phyloP scores from a whole-genome alignment of 2,888 invertebrate genomes.

The Margaritifera margaritifera region DNA sequence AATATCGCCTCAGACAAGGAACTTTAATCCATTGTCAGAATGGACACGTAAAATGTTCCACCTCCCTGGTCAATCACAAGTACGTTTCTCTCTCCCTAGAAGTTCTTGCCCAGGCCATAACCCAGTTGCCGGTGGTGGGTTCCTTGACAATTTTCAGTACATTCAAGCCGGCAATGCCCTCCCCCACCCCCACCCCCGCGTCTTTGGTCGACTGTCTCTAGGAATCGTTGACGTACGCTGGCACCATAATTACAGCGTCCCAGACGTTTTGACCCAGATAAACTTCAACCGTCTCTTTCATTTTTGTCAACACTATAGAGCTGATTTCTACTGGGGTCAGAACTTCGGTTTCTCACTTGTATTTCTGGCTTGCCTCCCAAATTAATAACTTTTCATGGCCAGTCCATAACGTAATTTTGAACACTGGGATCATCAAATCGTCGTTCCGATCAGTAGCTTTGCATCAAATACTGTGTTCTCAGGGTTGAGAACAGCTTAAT shows the following conservation, averaged over 20 bases:
- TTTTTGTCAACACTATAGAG: conserved; percentile 91
- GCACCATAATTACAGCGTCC: conserved; percentile 70
- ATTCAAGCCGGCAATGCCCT: conserved; percentile 73
- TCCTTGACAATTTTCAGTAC: conserved; percentile 79
- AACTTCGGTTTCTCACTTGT: conserved; percentile 79
- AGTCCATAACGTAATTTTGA: conserved; percentile 63
- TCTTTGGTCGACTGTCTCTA: conserved; percentile 79
- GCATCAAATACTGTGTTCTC: conserved; percentile 79
- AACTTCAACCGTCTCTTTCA: conserved; percentile 79
- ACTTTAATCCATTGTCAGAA: conserved; percentile 75
- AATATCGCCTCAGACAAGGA: conserved; percentile 74
- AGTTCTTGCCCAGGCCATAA: conserved; percentile 78
- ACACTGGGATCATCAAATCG: conserved; percentile 56
- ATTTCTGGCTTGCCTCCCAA: conserved; percentile 59
- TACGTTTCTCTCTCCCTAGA: conserved; percentile 76
- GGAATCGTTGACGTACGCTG: conserved; percentile 71
- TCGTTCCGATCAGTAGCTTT: conserved; percentile 65
- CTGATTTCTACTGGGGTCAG: conserved; percentile 92
- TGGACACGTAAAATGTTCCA: conserved; percentile 74
- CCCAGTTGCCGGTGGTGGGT: conserved; percentile 72
- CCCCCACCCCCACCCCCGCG: no score
- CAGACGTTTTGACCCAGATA: conserved; percentile 77
- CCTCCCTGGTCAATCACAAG: conserved; percentile 77
- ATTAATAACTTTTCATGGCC: conserved; percentile 61
- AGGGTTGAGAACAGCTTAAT: conserved; percentile 80